Evolutionary conservation across 2,888 invertebrate genomes (phyloP).

Genomic region (Harpagoxenus sublaevis): DNA sequence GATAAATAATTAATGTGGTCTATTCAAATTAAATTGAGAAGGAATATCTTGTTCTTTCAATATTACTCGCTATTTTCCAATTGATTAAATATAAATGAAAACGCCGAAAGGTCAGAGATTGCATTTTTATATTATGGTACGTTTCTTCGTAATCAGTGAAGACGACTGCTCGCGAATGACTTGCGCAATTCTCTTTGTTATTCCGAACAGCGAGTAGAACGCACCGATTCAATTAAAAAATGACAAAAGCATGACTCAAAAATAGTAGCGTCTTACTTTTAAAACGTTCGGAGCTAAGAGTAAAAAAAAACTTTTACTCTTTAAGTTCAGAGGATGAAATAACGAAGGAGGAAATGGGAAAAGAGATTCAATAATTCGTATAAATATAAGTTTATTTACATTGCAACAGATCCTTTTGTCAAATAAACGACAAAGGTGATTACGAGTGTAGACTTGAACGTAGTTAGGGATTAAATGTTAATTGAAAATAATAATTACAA

Average conservation of each 20-base stretch:
- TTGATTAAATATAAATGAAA: not conserved
- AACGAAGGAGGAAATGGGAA: not conserved
- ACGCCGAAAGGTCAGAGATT: not conserved
- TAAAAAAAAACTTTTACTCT: no score
- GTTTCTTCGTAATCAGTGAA: not conserved
- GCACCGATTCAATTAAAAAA: not conserved
- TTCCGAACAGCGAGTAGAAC: not conserved
- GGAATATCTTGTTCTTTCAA: not conserved
- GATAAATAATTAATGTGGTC: not conserved
- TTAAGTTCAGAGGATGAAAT: not conserved
- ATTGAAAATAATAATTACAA: constrained; percentile 84
- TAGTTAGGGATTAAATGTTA: constrained; percentile 81
- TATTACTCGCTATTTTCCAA: not conserved
- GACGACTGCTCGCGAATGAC: not conserved
- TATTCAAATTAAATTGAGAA: not conserved
- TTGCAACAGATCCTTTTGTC: constrained; percentile 84
- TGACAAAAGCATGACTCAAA: not conserved
- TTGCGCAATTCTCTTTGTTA: not conserved
- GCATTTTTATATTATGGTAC: not conserved
- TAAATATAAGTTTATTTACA: constrained; percentile 86
- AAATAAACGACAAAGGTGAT: constrained; percentile 81
- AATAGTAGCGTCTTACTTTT: not conserved
- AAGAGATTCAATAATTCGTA: constrained; percentile 75
- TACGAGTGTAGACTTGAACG: constrained; percentile 82
- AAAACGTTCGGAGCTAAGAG: not conserved